Evolutionary conservation across 2,888 invertebrate genomes (phyloP).

Genomic region (Malthinus seriepunctatus): DNA sequence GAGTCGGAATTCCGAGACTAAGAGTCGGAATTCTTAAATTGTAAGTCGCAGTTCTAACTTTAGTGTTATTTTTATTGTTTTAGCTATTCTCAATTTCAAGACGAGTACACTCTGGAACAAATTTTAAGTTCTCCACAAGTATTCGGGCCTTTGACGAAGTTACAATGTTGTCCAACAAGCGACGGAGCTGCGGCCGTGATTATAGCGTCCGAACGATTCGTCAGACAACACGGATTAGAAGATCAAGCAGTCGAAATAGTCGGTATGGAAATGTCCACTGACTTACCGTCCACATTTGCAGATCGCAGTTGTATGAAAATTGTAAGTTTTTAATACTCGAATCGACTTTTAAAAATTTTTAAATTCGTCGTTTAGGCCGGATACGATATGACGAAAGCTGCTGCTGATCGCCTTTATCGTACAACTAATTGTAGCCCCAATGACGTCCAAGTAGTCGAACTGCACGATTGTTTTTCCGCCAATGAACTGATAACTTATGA

Average conservation of each 20-base stretch:
- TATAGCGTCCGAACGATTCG: slow-evolving; percentile 89
- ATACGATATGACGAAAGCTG: slow-evolving; percentile 89
- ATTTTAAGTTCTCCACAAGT: slow-evolving; percentile 86
- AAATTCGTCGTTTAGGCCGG: slow-evolving; percentile 63
- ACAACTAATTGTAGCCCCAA: slow-evolving; percentile 75
- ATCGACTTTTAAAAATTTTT: neutral
- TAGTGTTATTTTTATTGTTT: slow-evolving; percentile 24
- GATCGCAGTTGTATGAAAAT: slow-evolving; percentile 80
- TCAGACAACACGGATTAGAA: slow-evolving; percentile 79
- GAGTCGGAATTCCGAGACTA: no score
- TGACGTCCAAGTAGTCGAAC: slow-evolving; percentile 91
- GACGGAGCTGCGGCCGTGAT: slow-evolving; percentile 97
- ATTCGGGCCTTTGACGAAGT: slow-evolving; percentile 90
- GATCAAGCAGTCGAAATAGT: slow-evolving; percentile 91
- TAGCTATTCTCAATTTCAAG: slow-evolving; percentile 90
- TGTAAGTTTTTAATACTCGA: slow-evolving; percentile 51
- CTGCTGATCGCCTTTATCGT: slow-evolving; percentile 74
- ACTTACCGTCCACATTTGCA: slow-evolving; percentile 81
- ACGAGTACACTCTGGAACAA: slow-evolving; percentile 89
- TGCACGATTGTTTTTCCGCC: slow-evolving; percentile 98
- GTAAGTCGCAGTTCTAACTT: no score
- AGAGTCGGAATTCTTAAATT: no score
- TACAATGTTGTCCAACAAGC: slow-evolving; percentile 98
- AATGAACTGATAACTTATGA: slow-evolving; percentile 98
- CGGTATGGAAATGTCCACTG: slow-evolving; percentile 97